Conservation (phyloP, 1,140 invertebrate genomes). For the Cryptotermes secundus region DNA sequence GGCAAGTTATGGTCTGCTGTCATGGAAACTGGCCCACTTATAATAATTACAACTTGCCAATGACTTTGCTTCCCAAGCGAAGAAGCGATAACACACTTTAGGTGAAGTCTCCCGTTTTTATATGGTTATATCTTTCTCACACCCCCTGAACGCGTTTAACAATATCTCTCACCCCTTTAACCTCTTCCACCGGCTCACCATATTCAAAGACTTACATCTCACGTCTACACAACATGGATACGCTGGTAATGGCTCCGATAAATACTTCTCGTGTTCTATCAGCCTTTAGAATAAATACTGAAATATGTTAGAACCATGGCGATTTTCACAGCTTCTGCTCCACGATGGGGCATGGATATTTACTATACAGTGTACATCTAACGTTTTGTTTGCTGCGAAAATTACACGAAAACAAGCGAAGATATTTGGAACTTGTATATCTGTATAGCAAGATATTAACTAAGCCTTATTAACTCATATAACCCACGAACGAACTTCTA, state of each 20-base stretch:
- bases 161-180: neutral
- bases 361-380: neutral
- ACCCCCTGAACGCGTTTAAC: neutral
- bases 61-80: conserved; percentile 4
- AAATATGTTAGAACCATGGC: neutral
- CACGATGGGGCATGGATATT: neutral
- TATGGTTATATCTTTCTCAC: neutral
- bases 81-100: conserved; percentile 2
- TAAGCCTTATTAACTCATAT: no score
- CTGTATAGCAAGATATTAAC: no score
- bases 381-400: neutral
- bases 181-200: neutral
- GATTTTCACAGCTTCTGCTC: neutral
- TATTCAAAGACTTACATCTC: neutral
- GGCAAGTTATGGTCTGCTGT: neutral
- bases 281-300: neutral
- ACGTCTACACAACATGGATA: neutral
- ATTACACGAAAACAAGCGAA: neutral
- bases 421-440: no score
- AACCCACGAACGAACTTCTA: no score
- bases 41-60: conserved; percentile 20
- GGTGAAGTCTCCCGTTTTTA: neutral
- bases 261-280: neutral
- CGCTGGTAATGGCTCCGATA: neutral
- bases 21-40: neutral